phyloP scores from a whole-genome alignment of 2,113 vertebrate genomes.

The Cynopterus brachyotis region DNA sequence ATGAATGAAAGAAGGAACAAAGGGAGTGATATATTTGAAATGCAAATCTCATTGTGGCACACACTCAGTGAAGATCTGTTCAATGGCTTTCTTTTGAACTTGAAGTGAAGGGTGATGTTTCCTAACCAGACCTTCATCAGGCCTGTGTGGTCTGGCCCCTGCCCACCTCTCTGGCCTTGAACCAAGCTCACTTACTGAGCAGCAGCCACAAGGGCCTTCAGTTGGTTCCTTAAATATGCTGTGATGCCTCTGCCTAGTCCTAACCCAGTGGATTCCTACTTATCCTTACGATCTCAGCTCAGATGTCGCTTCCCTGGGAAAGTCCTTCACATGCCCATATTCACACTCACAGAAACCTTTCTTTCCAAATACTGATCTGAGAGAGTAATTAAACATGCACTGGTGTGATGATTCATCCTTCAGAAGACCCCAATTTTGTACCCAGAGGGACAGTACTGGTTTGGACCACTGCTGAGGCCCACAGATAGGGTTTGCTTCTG shows the following conservation, averaged over 20 bases:
- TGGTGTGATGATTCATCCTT: not conserved
- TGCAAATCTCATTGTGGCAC: not conserved
- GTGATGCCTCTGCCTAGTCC: not conserved
- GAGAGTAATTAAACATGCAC: not conserved
- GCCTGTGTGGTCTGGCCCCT: not conserved
- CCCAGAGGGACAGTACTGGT: not conserved
- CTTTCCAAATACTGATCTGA: not conserved
- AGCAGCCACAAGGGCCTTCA: not conserved
- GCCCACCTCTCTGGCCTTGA: not conserved
- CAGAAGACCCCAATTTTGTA: not conserved
- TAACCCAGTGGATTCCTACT: not conserved
- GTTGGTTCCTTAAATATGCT: not conserved
- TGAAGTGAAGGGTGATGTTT: not conserved
- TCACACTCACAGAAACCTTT: not conserved
- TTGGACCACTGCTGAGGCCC: not conserved
- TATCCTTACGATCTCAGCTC: not conserved
- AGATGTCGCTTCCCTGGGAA: not conserved
- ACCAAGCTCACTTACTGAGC: not conserved
- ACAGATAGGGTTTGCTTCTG: not conserved
- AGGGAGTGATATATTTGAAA: not conserved
- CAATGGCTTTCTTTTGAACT: not conserved
- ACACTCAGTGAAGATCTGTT: not conserved
- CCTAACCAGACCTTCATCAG: no score
- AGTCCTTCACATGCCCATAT: not conserved
- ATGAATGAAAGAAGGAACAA: not conserved